Evolutionary conservation across 1,140 invertebrate genomes (phyloP).

Genomic region (Drosophila subobscura): DNA sequence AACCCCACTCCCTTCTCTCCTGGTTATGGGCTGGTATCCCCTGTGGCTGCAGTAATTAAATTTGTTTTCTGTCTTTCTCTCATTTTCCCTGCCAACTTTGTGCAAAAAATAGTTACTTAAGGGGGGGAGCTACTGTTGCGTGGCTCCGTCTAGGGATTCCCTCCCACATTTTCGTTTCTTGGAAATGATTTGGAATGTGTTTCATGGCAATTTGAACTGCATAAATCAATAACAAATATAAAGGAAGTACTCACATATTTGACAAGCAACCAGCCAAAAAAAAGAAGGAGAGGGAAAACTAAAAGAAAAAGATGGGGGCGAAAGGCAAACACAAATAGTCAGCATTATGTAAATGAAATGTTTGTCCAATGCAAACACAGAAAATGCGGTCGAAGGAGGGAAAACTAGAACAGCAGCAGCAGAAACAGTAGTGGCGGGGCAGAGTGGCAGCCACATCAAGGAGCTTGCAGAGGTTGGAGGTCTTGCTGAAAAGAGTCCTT

Average conservation of each 20-base stretch:
- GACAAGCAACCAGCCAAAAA: conserved; percentile 15
- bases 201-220: conserved; percentile 39
- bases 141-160: conserved; percentile 2
- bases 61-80: conserved; percentile 43
- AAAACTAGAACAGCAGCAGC: conserved; percentile 43
- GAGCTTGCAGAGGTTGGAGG: conserved; percentile 22
- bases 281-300: conserved; percentile 12
- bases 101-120: background rate
- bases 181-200: conserved; percentile 36
- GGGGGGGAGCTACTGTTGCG: background rate
- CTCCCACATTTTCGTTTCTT: conserved; percentile 10
- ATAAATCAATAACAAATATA: conserved; percentile 63
- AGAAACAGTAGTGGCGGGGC: conserved; percentile 8
- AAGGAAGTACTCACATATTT: conserved; percentile 43
- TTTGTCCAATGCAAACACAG: conserved; percentile 65
- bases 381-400: conserved; percentile 53
- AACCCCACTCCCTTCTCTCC: conserved; percentile 12
- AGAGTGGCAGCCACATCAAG: conserved; percentile 14
- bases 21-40: conserved; percentile 13
- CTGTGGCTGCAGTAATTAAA: conserved; percentile 65
- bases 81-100: conserved; percentile 18
- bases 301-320: conserved; percentile 10
- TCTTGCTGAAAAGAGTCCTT: conserved; percentile 31
- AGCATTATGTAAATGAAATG: conserved; percentile 80
- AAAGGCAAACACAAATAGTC: conserved; percentile 65